These are phyloP conservation scores for Anguilla pacifica DNA, from an alignment of 2,797 vertebrate species.

Conservation along the genomic window DNA sequence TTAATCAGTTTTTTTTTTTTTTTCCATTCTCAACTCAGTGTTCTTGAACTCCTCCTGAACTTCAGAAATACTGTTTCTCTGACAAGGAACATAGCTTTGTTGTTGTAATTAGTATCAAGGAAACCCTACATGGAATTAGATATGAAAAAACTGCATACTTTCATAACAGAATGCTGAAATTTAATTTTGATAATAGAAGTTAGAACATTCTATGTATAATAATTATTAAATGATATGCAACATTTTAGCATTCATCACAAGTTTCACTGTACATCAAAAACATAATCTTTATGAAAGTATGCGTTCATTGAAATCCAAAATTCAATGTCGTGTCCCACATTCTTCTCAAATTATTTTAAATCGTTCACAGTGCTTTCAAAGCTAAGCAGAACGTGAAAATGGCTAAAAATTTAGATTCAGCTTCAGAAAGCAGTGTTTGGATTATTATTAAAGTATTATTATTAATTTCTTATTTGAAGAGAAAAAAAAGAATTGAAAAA, in stretches of 20 bases:
- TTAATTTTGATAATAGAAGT: constrained; percentile 2
- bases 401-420: not conserved
- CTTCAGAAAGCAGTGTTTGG: no score
- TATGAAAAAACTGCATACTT: not conserved
- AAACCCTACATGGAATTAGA: constrained; percentile 23
- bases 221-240: not conserved
- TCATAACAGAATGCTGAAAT: not conserved
- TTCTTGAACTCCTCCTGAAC: constrained; percentile 35
- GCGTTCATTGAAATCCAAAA: not conserved
- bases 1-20: not conserved
- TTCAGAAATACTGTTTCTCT: constrained; percentile 27
- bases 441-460: no score
- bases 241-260: not conserved
- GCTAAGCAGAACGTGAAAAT: not conserved
- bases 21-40: not conserved
- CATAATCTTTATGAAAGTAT: not conserved
- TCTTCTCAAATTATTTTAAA: not conserved
- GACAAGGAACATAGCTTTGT: constrained; percentile 9
- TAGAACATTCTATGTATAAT: not conserved
- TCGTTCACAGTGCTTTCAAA: not conserved
- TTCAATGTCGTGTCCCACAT: not conserved
- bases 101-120: constrained; percentile 18
- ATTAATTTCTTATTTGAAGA: no score
- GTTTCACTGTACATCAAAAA: not conserved
- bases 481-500: no score